Percentiles rank a stretch among this genome's conserved stretches.
These are phyloP conservation scores for Oscheius sp. DNA, from an alignment of 2,888 invertebrate species.

Conservation along the genomic window DNA sequence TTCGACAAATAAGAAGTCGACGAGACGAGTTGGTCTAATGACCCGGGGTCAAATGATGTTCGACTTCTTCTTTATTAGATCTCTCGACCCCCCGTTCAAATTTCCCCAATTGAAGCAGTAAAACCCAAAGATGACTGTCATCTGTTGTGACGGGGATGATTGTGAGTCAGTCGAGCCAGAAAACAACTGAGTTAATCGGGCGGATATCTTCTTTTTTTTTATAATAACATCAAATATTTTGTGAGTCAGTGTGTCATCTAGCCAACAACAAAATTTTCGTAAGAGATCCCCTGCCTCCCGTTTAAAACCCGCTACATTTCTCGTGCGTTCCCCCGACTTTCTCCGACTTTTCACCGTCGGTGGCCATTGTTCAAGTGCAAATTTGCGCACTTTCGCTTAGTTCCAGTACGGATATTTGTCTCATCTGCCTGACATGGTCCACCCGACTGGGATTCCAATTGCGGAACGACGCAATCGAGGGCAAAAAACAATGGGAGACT, in stretches of 20 bases:
- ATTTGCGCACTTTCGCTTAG: slow-evolving; percentile 3
- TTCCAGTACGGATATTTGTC: slow-evolving; percentile 18
- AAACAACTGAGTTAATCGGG: too few relatives aligned
- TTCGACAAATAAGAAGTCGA: background rate
- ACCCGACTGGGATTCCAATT: background rate
- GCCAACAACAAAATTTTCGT: too few relatives aligned
- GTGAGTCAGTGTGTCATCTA: too few relatives aligned
- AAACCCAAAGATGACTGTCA: too few relatives aligned
- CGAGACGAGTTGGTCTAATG: slow-evolving; percentile 34
- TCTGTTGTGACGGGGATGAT: too few relatives aligned
- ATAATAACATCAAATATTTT: too few relatives aligned
- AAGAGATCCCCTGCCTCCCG: slow-evolving; percentile 2
- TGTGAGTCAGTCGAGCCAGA: too few relatives aligned
- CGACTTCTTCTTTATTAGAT: background rate
- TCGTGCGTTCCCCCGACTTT: background rate
- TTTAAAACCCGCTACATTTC: background rate
- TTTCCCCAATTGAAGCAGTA: too few relatives aligned
- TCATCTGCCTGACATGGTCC: background rate
- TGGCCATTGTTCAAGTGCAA: slow-evolving; percentile 27
- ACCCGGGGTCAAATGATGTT: slow-evolving; percentile 34
- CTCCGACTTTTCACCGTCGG: slow-evolving; percentile 18
- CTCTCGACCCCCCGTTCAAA: too few relatives aligned
- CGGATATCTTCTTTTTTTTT: too few relatives aligned
- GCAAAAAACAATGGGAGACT: background rate
- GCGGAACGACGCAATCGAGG: slow-evolving; percentile 5